These are phyloP conservation scores for Vicugna pacos DNA, from an alignment of 2,113 vertebrate genomes.

Conservation along the genomic window DNA sequence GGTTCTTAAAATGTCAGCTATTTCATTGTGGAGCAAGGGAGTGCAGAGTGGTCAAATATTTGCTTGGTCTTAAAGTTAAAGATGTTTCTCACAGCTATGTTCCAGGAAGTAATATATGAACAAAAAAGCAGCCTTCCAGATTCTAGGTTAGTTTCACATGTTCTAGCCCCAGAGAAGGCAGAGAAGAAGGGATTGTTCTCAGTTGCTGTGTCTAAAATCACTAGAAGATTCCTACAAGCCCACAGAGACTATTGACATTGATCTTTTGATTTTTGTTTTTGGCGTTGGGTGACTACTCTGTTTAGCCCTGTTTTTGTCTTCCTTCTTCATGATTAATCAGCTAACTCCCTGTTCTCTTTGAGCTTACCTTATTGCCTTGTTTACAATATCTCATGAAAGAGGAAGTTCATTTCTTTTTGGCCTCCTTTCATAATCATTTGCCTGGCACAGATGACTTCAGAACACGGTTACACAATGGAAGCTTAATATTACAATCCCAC, in stretches of 20 bases:
- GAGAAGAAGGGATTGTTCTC: neutral
- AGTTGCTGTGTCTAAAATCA: neutral
- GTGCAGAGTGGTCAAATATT: neutral
- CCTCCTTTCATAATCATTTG: constrained; percentile 33
- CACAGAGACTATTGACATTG: neutral
- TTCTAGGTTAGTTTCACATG: neutral
- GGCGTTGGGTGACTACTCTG: neutral
- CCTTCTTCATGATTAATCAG: neutral
- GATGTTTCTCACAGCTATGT: neutral
- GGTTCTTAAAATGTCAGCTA: neutral
- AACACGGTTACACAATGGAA: constrained; percentile 26
- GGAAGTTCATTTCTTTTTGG: neutral
- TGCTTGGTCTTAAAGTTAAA: neutral
- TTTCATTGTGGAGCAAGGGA: neutral
- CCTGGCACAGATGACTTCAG: constrained; percentile 45
- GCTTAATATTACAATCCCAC: constrained; percentile 43
- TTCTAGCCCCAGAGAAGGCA: neutral
- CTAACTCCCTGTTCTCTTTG: neutral
- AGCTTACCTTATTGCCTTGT: neutral
- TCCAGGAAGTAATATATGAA: neutral
- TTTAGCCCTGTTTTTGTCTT: neutral
- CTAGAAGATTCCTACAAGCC: neutral
- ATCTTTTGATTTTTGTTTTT: neutral
- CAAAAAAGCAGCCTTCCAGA: neutral
- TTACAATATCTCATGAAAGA: neutral